Percentiles rank a stretch among this genome's conserved stretches.
Conservation (phyloP, 2,888 invertebrate genomes). For the Lycophotia porphyrea region DNA sequence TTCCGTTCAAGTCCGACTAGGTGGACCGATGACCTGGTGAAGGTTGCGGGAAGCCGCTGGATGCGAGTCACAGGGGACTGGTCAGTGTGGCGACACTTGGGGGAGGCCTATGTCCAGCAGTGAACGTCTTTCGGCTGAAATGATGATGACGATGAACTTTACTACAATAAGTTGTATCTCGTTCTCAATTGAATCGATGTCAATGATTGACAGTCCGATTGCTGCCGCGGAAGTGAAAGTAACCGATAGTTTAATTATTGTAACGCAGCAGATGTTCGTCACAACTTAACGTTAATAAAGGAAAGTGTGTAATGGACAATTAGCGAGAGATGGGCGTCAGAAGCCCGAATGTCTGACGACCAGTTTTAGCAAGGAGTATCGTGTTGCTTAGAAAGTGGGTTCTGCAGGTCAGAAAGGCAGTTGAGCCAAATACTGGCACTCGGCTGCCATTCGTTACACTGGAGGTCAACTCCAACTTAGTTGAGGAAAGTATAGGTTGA, state of each 20-base stretch:
- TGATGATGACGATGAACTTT: no score
- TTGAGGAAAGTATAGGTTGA: background rate
- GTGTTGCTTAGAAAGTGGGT: background rate
- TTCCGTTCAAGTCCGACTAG: no score
- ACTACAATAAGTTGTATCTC: background rate
- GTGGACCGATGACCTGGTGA: no score
- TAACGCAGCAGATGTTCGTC: conserved; percentile 34
- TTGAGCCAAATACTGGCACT: background rate
- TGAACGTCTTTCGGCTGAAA: no score
- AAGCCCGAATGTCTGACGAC: background rate
- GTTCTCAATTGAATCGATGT: background rate
- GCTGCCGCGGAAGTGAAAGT: conserved; percentile 44
- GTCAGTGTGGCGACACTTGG: no score
- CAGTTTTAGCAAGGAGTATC: background rate
- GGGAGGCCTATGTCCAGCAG: no score
- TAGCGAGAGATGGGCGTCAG: background rate
- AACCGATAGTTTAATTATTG: background rate
- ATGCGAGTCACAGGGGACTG: no score
- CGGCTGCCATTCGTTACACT: background rate
- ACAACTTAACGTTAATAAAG: conserved; percentile 12
- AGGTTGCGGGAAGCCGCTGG: no score
- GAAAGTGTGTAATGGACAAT: conserved; percentile 23
- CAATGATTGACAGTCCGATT: conserved; percentile 14
- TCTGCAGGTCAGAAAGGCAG: background rate
- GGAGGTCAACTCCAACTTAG: background rate